phyloP scores from a whole-genome alignment of 1,140 invertebrate species.

The Drosophila micromelanica region DNA sequence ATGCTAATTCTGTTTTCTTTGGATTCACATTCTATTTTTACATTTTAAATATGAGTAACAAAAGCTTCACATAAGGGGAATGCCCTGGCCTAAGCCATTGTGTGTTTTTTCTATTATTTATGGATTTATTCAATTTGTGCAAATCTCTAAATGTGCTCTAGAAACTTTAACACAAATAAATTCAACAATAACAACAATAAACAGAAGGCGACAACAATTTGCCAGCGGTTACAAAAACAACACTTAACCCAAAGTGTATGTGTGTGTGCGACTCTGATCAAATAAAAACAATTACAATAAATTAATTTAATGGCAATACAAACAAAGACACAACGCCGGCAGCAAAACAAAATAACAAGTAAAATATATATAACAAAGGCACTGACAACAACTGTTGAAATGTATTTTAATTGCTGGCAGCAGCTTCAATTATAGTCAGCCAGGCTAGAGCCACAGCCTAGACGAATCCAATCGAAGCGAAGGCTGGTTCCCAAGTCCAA shows the following conservation, averaged over 20 bases:
- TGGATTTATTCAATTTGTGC: slow-evolving; percentile 41
- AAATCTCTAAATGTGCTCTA: slow-evolving; percentile 4
- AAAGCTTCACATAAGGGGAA: neutral
- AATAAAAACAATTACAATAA: slow-evolving; percentile 56
- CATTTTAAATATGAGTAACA: neutral
- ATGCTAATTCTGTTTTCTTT: too few species aligned
- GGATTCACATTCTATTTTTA: neutral
- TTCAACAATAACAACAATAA: slow-evolving; percentile 8
- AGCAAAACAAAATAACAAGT: slow-evolving; percentile 7
- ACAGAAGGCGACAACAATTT: slow-evolving; percentile 1
- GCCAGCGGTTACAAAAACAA: slow-evolving; percentile 21
- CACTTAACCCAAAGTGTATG: slow-evolving; percentile 7
- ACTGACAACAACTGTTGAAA: slow-evolving; percentile 24
- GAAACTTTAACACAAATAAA: neutral
- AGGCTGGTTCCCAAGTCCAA: slow-evolving; percentile 14
- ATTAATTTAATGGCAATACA: slow-evolving; percentile 60
- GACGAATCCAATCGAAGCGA: slow-evolving; percentile 4
- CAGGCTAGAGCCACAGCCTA: slow-evolving; percentile 5
- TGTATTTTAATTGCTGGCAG: slow-evolving; percentile 51
- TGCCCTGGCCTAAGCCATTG: neutral
- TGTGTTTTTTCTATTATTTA: slow-evolving; percentile 4
- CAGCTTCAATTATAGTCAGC: slow-evolving; percentile 3
- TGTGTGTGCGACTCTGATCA: slow-evolving; percentile 25
- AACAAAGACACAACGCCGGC: slow-evolving; percentile 17
- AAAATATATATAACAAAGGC: slow-evolving; percentile 16